A percentile compares a stretch with the other conserved stretches of the same genome.
These are phyloP conservation scores for Andrena praecox DNA, from an alignment of 2,888 invertebrate species.

Conservation along the genomic window DNA sequence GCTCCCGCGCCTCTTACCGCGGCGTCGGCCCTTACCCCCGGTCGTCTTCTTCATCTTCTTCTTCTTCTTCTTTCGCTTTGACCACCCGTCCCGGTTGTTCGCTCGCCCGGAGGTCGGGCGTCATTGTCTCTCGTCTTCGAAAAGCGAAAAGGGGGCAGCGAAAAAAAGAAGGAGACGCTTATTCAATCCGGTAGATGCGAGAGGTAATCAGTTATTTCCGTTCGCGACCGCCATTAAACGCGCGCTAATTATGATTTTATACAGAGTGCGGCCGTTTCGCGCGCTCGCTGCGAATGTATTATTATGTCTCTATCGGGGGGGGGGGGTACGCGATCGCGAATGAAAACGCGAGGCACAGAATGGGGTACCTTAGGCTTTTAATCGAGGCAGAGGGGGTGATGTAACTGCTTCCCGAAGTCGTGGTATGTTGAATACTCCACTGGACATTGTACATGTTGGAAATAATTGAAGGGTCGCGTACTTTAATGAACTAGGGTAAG, in stretches of 20 bases:
- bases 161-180: constrained; percentile 12
- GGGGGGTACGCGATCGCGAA: no score
- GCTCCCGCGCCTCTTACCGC: constrained; percentile 7
- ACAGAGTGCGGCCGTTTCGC: constrained; percentile 3
- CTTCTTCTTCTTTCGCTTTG: constrained; percentile 42
- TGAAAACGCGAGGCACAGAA: no score
- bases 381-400: not conserved
- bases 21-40: constrained; percentile 13
- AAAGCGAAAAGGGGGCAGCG: constrained; percentile 5
- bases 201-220: constrained; percentile 44
- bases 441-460: not conserved
- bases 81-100: constrained; percentile 59
- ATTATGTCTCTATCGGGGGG: constrained; percentile 33
- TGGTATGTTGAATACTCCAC: not conserved
- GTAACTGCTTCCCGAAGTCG: not conserved
- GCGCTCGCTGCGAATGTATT: constrained; percentile 13
- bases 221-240: constrained; percentile 10
- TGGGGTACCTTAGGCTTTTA: not conserved
- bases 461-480: not conserved
- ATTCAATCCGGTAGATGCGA: constrained; percentile 37
- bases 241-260: constrained; percentile 42
- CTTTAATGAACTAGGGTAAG: not conserved
- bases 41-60: constrained; percentile 39
- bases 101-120: constrained; percentile 64
- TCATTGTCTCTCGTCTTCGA: constrained; percentile 48